Base-by-base conservation (phyloP, 2,888 invertebrate genomes). In the Tetheella fluctuosa region DNA sequence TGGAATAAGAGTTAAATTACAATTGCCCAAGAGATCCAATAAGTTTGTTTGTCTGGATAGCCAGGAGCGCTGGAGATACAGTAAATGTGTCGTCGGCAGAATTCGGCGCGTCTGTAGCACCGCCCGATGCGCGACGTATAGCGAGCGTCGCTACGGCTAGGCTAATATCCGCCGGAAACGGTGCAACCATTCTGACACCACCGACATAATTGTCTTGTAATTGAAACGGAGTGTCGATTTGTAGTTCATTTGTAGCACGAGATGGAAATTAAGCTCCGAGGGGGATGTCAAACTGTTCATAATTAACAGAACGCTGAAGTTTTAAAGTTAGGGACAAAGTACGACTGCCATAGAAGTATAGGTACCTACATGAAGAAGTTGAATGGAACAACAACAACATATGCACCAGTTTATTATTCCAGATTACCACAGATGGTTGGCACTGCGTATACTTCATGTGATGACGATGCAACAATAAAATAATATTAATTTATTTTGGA, bases 91-190 rank as follows among this genome's bases (percentile, higher is more conserved):
- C 92, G 84, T 88, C 91, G 75, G 76, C 71, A 80, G 81, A 86
- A 81, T 88, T 89, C 88, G 88, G 88, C 74, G 72, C 78, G 73
- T 84, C 79, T 86, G 86, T 86, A 84, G 86, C 74, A 70, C 42
- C 20, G 48, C 48, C 48, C 48, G 20, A 42, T n/a, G 48, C 71
- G 67, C 64, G 66, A 72, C 70, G 73, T 7, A 7, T 7, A 34
- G 6, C 6, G 13, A 39, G 73, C 74, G 81, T 83, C 84, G 86
- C 79, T 81, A 80, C 82, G 86, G 77, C 77, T 84, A 84, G 86
- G 77, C 77, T 84, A 84, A 90, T 91, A 90, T 92, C 92, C 92
- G 91, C 74, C 91, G 92, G 92, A 93, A 87, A 89, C 83, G 85
- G 74, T 68, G 74, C 77, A 77, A 73, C 78, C 77, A 80, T 80